These are phyloP conservation scores for Drosophila peninsularis DNA, from an alignment of 2,888 invertebrate genomes.

Conservation along the genomic window DNA sequence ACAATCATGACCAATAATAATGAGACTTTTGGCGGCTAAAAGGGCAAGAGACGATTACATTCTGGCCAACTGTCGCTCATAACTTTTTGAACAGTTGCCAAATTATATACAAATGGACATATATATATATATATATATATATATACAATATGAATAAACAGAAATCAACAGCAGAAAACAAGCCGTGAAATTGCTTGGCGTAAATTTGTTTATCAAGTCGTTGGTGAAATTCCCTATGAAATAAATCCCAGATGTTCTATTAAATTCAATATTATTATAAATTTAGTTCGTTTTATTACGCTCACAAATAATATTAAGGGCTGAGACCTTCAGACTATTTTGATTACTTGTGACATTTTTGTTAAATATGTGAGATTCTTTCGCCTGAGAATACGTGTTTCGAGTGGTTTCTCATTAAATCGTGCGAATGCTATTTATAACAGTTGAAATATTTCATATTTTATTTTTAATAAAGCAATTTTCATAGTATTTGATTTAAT, in stretches of 20 bases:
- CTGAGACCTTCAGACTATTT: not conserved
- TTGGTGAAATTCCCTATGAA: constrained; percentile 38
- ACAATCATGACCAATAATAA: constrained; percentile 8
- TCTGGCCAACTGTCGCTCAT: constrained; percentile 44
- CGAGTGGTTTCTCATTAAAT: not conserved
- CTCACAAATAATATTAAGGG: constrained; percentile 11
- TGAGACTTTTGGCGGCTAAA: constrained; percentile 4
- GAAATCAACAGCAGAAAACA: constrained; percentile 42
- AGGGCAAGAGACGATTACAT: constrained; percentile 29
- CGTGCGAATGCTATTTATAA: not conserved
- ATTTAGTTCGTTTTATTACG: constrained; percentile 5
- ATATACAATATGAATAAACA: constrained; percentile 30
- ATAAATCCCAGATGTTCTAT: not conserved
- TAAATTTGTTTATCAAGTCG: constrained; percentile 13
- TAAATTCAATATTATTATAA: not conserved
- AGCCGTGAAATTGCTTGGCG: constrained; percentile 31
- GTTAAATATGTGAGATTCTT: not conserved
- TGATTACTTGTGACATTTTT: not conserved
- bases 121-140: constrained; percentile 3
- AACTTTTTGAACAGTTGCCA: constrained; percentile 56
- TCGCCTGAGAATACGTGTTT: not conserved
- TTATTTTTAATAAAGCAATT: not conserved
- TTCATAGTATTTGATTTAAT: constrained; percentile 22
- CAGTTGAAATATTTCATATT: not conserved
- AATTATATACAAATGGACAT: constrained; percentile 21